Evolutionary conservation across 1,140 invertebrate species (phyloP).

Genomic region (Zaprionus kolodkinae): DNA sequence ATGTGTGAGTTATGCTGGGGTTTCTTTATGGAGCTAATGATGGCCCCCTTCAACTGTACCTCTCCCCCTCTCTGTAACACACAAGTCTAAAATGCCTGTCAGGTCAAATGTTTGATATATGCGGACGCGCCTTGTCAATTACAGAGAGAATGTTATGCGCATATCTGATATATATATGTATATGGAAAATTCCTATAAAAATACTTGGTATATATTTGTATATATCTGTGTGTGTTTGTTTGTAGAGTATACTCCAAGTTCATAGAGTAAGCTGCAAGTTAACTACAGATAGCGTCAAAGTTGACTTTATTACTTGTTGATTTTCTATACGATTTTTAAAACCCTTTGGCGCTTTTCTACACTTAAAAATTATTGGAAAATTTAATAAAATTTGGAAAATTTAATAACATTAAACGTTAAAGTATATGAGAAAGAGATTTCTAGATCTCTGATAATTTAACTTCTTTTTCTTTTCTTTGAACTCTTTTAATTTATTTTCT

Average conservation of each 20-base stretch:
- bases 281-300: neutral
- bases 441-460: neutral
- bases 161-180: slow-evolving; percentile 5
- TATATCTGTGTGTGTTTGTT: neutral
- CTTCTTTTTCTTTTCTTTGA: no score
- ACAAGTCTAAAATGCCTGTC: no score
- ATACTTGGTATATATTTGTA: neutral
- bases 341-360: no score
- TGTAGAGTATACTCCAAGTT: neutral
- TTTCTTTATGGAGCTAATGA: slow-evolving; percentile 40
- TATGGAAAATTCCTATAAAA: neutral
- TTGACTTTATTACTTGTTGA: neutral
- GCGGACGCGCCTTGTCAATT: slow-evolving; percentile 40
- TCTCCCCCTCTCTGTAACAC: neutral
- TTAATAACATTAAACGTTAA: no score
- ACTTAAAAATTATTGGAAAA: no score
- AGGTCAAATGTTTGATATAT: slow-evolving; percentile 19
- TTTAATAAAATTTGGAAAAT: no score
- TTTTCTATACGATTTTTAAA: no score
- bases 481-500: neutral
- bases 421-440: no score
- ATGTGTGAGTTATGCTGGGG: slow-evolving; percentile 15
- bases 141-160: slow-evolving; percentile 14
- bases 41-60: no score
- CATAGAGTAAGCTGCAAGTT: neutral